Percentiles rank a stretch among this genome's conserved stretches.
These are phyloP conservation scores for Drosophila testacea DNA, from an alignment of 2,888 invertebrate genomes.

Conservation along the genomic window DNA sequence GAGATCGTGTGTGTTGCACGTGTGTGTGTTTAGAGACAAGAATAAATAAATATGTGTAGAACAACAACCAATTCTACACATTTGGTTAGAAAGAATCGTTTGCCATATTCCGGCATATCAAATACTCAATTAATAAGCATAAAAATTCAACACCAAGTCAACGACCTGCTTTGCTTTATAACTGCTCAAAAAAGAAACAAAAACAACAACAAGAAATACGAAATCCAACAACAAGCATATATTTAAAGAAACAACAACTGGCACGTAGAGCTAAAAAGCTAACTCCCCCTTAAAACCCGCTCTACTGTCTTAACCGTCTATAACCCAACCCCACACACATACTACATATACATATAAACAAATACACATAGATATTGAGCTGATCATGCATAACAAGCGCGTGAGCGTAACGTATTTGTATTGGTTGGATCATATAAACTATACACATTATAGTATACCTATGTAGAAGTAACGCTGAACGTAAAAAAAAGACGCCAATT, in stretches of 20 bases:
- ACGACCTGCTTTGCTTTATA: conserved; percentile 82
- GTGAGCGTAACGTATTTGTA: conserved; percentile 62
- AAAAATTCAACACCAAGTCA: conserved; percentile 76
- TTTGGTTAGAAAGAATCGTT: conserved; percentile 34
- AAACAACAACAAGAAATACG: conserved; percentile 27
- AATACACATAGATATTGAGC: conserved; percentile 56
- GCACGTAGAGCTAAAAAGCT: conserved; percentile 43
- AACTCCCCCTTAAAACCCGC: conserved; percentile 33
- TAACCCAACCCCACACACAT: conserved; percentile 10
- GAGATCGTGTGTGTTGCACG: conserved; percentile 50
- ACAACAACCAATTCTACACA: conserved; percentile 18
- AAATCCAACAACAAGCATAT: conserved; percentile 22
- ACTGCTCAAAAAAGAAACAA: conserved; percentile 59
- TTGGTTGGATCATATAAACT: conserved; percentile 44
- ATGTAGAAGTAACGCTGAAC: conserved; percentile 17
- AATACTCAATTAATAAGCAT: conserved; percentile 84
- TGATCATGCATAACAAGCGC: conserved; percentile 78
- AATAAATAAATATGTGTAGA: conserved; percentile 4
- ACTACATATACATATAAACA: conserved; percentile 14
- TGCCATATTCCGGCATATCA: conserved; percentile 75
- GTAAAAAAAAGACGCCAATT: conserved; percentile 66
- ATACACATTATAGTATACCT: conserved; percentile 19
- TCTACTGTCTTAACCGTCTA: conserved; percentile 6
- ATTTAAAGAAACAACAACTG: conserved; percentile 55
- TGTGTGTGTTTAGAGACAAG: conserved; percentile 25